Base-by-base conservation (phyloP, 1,140 invertebrate species). In the Cydia fagiglandana region DNA sequence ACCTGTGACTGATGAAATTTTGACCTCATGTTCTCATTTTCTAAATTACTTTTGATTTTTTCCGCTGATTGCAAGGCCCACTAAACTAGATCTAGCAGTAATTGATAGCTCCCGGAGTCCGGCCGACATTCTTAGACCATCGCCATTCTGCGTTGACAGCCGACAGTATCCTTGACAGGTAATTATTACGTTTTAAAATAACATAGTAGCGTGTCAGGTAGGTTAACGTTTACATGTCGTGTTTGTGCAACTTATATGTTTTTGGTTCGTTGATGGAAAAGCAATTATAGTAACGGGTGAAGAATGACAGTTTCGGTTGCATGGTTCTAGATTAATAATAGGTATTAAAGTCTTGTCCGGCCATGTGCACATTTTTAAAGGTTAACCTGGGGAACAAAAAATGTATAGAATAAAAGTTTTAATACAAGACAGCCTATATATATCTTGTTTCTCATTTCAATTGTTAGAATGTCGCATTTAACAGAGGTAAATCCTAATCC, bases 61-160 rank as follows among this genome's bases (percentile, higher is more conserved):
- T 53, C 30, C 66, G 66, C 66, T 41, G 6, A 41, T 17, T 38
- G n/a, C n/a, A 4, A 41, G 30, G 66, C 66, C 66, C 66, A 38
- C n/a, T 38, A 61, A 61, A 61, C 56, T 61, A 61, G 56, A 38
- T 70, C 66, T 30, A 45, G 30, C 9, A 70, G 66, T 70, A 70
- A 70, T 70, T 70, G 66, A 70, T 70, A 70, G 66, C 66, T 70
- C 34, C 66, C 7, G 66, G 66, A 70, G 66, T n/a, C 64, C 64
- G n/a, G 64, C 66, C 66, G 34, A 9, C 66, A 70, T 70, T 70
- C 66, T 38, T 70, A 41, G 56, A 61, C 56, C 20, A 7, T 61
- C 56, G 28, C 28, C 30, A 5, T 30, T 68, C 6, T 30, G 13
- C 64, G 64, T 41, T 70, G 66, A 70, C 66, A 70, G 66, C 34